Conservation (phyloP, 1,140 invertebrate species). For the Drosophila lacteicornis region DNA sequence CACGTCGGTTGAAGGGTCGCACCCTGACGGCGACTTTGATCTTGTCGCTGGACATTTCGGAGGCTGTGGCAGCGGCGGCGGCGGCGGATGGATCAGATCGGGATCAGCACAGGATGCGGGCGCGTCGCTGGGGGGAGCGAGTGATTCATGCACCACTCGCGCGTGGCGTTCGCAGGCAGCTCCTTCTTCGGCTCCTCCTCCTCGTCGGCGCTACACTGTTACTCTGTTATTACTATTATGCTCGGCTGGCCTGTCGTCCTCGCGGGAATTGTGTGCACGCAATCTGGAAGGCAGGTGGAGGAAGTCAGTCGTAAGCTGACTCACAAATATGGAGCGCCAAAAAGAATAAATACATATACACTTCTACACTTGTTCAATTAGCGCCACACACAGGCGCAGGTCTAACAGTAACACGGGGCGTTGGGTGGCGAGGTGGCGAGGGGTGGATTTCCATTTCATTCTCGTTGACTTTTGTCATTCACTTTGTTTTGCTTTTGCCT, state of each 20-base stretch:
- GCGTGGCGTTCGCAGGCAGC: slow-evolving; percentile 12
- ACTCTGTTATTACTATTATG: slow-evolving; percentile 31
- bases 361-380: slow-evolving; percentile 68
- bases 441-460: slow-evolving; percentile 74
- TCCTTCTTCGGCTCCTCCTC: slow-evolving; percentile 11
- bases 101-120: slow-evolving; percentile 27
- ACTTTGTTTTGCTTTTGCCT: slow-evolving; percentile 60
- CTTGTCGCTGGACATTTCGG: slow-evolving; percentile 88
- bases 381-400: slow-evolving; percentile 65
- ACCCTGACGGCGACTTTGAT: slow-evolving; percentile 98
- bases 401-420: slow-evolving; percentile 23
- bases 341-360: slow-evolving; percentile 39
- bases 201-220: slow-evolving; percentile 2
- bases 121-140: slow-evolving; percentile 5
- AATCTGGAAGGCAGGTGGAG: slow-evolving; percentile 53
- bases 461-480: slow-evolving; percentile 72
- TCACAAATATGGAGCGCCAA: slow-evolving; percentile 44
- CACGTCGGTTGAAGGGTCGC: slow-evolving; percentile 97
- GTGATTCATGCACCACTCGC: slow-evolving; percentile 43
- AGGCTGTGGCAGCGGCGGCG: slow-evolving; percentile 36
- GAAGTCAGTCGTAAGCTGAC: slow-evolving; percentile 48
- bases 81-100: slow-evolving; percentile 21
- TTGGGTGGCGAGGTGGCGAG: slow-evolving; percentile 16
- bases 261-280: slow-evolving; percentile 48
- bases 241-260: slow-evolving; percentile 37